These are phyloP conservation scores for Drosophila putrida DNA, from an alignment of 2,888 invertebrate genomes.

Conservation along the genomic window DNA sequence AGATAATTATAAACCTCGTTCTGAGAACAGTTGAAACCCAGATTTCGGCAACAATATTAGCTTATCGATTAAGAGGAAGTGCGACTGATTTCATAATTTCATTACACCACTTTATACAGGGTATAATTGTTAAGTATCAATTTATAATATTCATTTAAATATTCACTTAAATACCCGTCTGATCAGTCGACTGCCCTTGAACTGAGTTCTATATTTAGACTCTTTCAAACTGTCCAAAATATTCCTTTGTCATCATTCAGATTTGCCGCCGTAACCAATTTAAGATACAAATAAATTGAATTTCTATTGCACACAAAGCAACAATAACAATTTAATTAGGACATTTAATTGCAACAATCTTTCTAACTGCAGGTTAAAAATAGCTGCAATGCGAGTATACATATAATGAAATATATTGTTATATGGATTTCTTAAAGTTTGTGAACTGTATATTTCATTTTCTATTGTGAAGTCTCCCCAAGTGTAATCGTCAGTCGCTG, in stretches of 20 bases:
- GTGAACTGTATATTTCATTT: neutral
- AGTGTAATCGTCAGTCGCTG: neutral
- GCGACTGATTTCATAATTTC: neutral
- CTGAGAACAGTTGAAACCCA: neutral
- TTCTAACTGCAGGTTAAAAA: constrained; percentile 7
- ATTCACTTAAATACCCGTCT: constrained; percentile 4
- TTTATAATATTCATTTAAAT: neutral
- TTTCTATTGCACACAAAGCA: constrained; percentile 22
- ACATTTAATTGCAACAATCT: constrained; percentile 36
- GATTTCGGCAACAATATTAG: neutral
- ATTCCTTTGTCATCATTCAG: neutral
- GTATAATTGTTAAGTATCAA: neutral
- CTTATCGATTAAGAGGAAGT: neutral
- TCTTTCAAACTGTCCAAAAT: constrained; percentile 1
- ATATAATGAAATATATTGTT: neutral
- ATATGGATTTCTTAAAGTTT: neutral
- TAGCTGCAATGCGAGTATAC: constrained; percentile 1
- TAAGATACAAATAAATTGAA: constrained; percentile 19
- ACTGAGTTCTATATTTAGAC: constrained; percentile 40
- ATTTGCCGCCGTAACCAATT: constrained; percentile 18
- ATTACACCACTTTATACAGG: neutral
- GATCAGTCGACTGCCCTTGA: constrained; percentile 42
- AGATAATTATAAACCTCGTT: neutral
- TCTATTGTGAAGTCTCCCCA: neutral
- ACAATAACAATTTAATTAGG: constrained; percentile 38